These are phyloP conservation scores for Patella pellucida DNA, from an alignment of 2,888 invertebrate species.

Conservation along the genomic window DNA sequence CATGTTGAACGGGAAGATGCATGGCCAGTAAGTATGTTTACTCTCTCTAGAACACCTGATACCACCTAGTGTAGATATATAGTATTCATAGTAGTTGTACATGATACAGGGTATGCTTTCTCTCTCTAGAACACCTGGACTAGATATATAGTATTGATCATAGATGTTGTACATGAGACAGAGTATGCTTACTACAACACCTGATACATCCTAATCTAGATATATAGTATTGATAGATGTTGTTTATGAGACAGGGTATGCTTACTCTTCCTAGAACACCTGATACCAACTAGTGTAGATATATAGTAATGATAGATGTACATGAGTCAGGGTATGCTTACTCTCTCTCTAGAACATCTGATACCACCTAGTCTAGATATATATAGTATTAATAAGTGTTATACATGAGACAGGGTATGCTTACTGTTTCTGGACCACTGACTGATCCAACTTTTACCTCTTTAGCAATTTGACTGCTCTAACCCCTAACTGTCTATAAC, in stretches of 20 bases:
- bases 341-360: too few species aligned
- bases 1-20: constrained; percentile 87
- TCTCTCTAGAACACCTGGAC: not conserved
- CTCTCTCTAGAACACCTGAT: not conserved
- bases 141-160: not conserved
- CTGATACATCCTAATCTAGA: not conserved
- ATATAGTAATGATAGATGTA: not conserved
- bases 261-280: not conserved
- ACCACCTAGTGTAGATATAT: not conserved
- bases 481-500: too few species aligned
- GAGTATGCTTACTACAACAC: too few species aligned
- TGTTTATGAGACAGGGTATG: too few species aligned
- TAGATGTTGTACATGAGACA: too few species aligned
- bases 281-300: too few species aligned
- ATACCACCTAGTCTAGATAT: not conserved
- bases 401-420: too few species aligned
- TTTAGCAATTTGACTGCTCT: too few species aligned
- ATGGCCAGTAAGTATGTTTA: constrained; percentile 76
- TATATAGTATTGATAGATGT: too few species aligned
- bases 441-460: too few species aligned
- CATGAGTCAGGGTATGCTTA: too few species aligned
- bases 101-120: not conserved
- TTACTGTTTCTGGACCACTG: not conserved
- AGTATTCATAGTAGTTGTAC: not conserved
- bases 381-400: too few species aligned